Base-by-base conservation (phyloP, 2,888 invertebrate genomes). In the Oligia latruncula region DNA sequence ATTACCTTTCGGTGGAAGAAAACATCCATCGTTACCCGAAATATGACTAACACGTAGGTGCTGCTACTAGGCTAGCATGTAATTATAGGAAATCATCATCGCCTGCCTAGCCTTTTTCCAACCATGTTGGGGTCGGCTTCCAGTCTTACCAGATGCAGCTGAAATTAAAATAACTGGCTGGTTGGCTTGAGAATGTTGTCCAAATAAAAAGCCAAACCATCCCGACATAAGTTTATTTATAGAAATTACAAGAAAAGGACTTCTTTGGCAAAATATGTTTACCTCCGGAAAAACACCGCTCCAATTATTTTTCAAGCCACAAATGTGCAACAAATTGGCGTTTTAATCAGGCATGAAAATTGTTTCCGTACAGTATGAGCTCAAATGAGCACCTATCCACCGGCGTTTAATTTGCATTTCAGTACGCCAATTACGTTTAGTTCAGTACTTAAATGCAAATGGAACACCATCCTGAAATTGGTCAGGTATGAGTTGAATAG, bases 361-460 rank as follows among this genome's bases (percentile, higher is more conserved):
- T 46, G 55, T 82, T 40, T 23, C 23, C 55, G 23, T 82, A 40
- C 55, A 82, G 58, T 68, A 67, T 23, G 23, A 46, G 11, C 49
- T 29, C 62, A 64, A 71, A 71, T 62, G 35, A 66, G 15, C 64
- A 46, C 35, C 46, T n/a, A 52, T 1, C 46, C 17, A 55, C 40
- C 55, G 23, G 52, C n/a, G 35, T 73, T 72, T 29, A 62, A 86
- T 82, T 86, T 86, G 58, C 78, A 83, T 86, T 78, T 73, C 43
- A 78, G 71, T 78, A 75, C 17, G n/a, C 35, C 74, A 74, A 77
- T 87, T 73, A 75, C 66, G 15, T 80, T 71, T 67, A 74, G 43
- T 58, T 55, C 68, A 62, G 52, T 60, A 79, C 62, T 80, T 43
- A 73, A 66, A 87, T 83, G 74, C 77, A 87, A 85, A 85, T 85